A percentile compares a stretch with the other conserved stretches of the same genome.
Evolutionary conservation across 2,797 vertebrate genomes (phyloP).

Genomic region (Sebastes oblongus): DNA sequence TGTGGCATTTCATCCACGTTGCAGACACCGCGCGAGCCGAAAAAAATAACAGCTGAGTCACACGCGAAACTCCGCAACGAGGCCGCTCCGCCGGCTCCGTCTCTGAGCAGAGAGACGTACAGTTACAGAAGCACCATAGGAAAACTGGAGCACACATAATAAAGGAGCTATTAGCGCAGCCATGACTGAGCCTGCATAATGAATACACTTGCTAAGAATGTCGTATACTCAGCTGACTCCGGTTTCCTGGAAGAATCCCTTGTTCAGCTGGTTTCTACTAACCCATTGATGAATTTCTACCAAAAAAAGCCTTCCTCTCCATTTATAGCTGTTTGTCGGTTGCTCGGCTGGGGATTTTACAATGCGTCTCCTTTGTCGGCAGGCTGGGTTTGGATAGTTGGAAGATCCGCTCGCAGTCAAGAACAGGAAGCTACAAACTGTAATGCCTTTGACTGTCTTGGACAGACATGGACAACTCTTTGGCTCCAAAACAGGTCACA

Average conservation of each 20-base stretch:
- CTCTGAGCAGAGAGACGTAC: neutral
- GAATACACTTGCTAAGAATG: constrained; percentile 32
- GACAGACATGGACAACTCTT: neutral
- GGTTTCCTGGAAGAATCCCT: constrained; percentile 39
- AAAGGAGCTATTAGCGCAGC: constrained; percentile 21
- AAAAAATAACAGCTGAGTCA: constrained; percentile 6
- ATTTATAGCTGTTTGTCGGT: constrained; percentile 18
- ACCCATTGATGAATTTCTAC: constrained; percentile 29
- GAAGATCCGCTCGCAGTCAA: neutral
- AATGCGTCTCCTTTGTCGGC: constrained; percentile 26
- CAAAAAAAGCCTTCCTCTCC: constrained; percentile 1
- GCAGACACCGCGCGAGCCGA: neutral
- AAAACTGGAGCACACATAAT: constrained; percentile 17
- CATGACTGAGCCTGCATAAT: constrained; percentile 35
- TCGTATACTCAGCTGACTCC: constrained; percentile 26
- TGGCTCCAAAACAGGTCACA: neutral
- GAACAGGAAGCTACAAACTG: neutral
- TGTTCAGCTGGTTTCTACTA: constrained; percentile 27
- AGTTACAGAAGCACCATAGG: neutral
- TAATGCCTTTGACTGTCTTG: neutral
- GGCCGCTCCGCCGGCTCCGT: neutral
- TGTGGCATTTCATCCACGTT: neutral
- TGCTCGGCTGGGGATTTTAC: constrained; percentile 10
- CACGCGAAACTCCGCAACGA: neutral
- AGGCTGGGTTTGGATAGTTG: neutral